A percentile compares a stretch with the other conserved stretches of the same genome.
These are phyloP conservation scores for Propithecus perrieri DNA, from an alignment of 2,797 vertebrate genomes.

Conservation along the genomic window DNA sequence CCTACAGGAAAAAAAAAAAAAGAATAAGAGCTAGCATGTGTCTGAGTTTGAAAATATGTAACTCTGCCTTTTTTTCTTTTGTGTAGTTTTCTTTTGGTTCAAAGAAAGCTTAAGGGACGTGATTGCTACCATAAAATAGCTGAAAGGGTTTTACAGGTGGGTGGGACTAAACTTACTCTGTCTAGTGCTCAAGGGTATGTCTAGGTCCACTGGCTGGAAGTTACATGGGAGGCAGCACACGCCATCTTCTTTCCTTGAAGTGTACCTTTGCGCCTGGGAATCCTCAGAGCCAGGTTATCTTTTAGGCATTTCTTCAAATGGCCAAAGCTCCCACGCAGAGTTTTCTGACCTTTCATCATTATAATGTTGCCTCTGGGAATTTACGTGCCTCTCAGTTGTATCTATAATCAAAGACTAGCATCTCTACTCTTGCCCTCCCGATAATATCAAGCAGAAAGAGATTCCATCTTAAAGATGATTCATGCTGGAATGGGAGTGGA, in stretches of 20 bases:
- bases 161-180: neutral
- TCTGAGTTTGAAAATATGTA: neutral
- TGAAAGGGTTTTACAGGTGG: neutral
- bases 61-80: neutral
- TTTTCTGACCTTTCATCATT: neutral
- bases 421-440: neutral
- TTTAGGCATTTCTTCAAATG: neutral
- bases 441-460: neutral
- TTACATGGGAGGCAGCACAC: neutral
- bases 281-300: neutral
- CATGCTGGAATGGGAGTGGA: neutral
- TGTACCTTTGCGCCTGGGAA: neutral
- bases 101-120: neutral
- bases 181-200: neutral
- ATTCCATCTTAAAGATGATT: neutral
- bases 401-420: neutral
- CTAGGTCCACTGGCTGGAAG: neutral
- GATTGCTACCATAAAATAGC: neutral
- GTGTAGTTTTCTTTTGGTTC: slow-evolving; percentile 5
- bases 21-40: neutral
- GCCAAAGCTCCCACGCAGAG: neutral
- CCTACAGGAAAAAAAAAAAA: neutral
- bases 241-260: neutral
- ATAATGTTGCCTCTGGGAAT: neutral
- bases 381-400: neutral